Evolutionary conservation across 2,797 vertebrate genomes (phyloP), one percentile per base, ranked within the genome.

Genomic region (Knipowitschia caucasica): DNA sequence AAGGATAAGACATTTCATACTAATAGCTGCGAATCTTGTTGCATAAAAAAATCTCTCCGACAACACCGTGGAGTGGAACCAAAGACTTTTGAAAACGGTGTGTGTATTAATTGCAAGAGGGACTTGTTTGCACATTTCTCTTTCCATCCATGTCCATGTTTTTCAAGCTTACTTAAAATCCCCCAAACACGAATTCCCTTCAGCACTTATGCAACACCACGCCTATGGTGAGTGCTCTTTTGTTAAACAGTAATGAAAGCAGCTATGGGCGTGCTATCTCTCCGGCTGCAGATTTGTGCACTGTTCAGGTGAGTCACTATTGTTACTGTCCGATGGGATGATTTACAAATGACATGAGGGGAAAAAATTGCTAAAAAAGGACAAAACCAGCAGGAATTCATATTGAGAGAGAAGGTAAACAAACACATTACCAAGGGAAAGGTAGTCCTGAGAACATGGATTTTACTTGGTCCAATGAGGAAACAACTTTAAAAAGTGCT

Each of bases 241-340:
- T 74, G 61, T 72, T 55, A 59, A 1, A 15, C 27, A 10, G 54
- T 67, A 78, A 72, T 72, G 59, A 72, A 47, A 51, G 53, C 25
- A 36, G 47, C 10, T 29, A 53, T 60, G 59, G 23, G 18, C 33
- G 21, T 53, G 51, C 56, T 60, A 75, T 74, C 67, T 50, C 66
- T 5, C 31, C 8, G 18, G 17, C 39, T 15, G 7, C 47, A 4
- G 4, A 46, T 20, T 17, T 3, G 7, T 49, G 15, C 62, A 7
- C 52, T 29, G 49, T 51, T 1, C 4, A 18, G 24, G 33, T 58
- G 58, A 23, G 35, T 53, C 50, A 18, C 46, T 1, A 29, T 64
- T 56, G 55, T 51, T 3, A 7, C 44, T 71, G 70, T 77, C 67
- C 43, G 2, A 63, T 23, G 65, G 57, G 64, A 73, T 21, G 71